Base-by-base conservation (phyloP, 2,797 vertebrate species). In the Etheostoma nigrum region DNA sequence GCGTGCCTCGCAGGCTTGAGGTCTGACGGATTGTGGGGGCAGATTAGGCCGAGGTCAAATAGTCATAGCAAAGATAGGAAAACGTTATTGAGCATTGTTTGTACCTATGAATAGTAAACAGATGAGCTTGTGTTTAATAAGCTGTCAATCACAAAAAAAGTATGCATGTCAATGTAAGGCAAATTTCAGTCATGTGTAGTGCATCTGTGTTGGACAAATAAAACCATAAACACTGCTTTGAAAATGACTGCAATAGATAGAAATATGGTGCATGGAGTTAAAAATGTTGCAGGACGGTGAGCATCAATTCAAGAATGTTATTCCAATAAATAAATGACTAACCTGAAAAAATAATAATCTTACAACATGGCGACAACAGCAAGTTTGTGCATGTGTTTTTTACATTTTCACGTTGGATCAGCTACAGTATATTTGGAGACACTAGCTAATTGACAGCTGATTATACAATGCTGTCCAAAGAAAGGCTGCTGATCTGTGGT, bases 1-100 rank as follows among this genome's bases (percentile, higher is more conserved):
- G 74, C 68, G 44, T 84, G 88, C 72, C 84, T 83, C 53, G 30
- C 65, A 77, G 68, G 74, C 54, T 68, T 74, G 64, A 78, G 62
- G 83, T 86, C 81, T 79, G 72, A 80, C 76, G 70, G 81, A 85
- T 48, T 45, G 72, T 5, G 60, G 74, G 67, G 58, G 82, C 65
- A 81, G 72, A 84, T 74, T 40, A 55, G 70, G 78, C 82, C 7
- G 23, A 53, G 79, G 83, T 79, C 83, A 76, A 66, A 68, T 5
- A 63, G 54, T 76, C 47, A 1, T 15, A 25, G 25, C 47, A 44
- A 59, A 75, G 47, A 73, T 64, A 69, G 44, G 21, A 60, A 75
- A 30, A 13, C 44, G 49, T 64, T 64, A 52, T 21, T 49, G n/a
- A 30, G 7, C 27, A 49, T 6, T 78, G 72, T 82, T 82, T 78